Evolutionary conservation across 2,797 vertebrate species (phyloP).

Genomic region (Smutsia temminckii): DNA sequence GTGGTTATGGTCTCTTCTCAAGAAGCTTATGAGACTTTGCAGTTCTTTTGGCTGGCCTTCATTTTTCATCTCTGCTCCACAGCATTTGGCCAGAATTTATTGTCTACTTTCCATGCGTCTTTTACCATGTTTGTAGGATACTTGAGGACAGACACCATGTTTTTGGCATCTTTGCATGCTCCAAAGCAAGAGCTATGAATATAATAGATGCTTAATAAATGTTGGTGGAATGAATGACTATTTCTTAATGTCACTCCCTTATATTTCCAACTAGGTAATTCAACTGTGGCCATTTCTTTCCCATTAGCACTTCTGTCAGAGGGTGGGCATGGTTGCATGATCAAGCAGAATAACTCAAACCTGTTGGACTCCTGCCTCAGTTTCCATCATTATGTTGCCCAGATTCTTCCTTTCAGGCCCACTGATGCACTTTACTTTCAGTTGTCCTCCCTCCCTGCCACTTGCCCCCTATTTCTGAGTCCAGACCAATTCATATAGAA

Average conservation of each 20-base stretch:
- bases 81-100: not conserved
- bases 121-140: not conserved
- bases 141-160: not conserved
- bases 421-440: not conserved
- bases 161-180: not conserved
- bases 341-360: not conserved
- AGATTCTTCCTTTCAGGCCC: not conserved
- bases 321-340: not conserved
- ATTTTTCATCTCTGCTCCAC: not conserved
- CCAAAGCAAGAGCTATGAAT: not conserved
- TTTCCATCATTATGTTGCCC: not conserved
- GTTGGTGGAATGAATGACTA: not conserved
- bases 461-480: not conserved
- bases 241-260: not conserved
- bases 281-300: not conserved
- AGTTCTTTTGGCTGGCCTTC: not conserved
- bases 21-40: not conserved
- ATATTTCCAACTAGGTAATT: not conserved
- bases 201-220: not conserved
- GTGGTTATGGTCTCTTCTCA: not conserved
- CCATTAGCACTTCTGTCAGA: not conserved
- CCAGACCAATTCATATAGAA: not conserved
- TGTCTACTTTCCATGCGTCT: not conserved
- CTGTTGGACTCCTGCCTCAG: not conserved
- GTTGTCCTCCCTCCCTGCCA: not conserved